Percentiles rank a stretch among this genome's conserved stretches.
These are phyloP conservation scores for Gallinago nigripennis DNA, from an alignment of 2,797 vertebrate species.

Conservation along the genomic window DNA sequence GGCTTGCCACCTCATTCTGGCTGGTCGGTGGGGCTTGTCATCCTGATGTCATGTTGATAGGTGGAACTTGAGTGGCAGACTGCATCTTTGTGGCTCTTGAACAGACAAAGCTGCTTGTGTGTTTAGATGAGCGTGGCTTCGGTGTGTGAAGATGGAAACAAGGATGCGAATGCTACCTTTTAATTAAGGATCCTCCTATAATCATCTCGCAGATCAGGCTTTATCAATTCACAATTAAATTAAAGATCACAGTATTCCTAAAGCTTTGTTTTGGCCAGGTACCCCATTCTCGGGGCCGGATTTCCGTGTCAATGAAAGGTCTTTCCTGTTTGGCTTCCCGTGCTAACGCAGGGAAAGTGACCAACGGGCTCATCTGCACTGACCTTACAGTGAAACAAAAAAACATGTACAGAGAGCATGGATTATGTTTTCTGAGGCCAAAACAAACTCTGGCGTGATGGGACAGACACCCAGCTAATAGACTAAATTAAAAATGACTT, in stretches of 20 bases:
- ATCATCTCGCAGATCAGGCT: neutral
- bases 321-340: neutral
- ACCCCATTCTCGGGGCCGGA: neutral
- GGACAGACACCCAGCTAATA: neutral
- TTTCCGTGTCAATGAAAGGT: neutral
- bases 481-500: neutral
- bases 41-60: fast-evolving
- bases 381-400: neutral
- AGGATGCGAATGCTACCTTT: neutral
- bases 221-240: neutral
- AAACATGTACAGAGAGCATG: neutral
- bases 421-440: neutral
- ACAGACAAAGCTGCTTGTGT: neutral
- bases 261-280: neutral
- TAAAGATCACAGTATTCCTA: neutral
- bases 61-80: neutral
- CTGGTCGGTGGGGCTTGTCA: neutral
- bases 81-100: neutral
- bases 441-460: neutral
- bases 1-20: fast-evolving
- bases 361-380: neutral
- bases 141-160: neutral
- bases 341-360: neutral
- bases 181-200: neutral
- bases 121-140: neutral